Evolutionary conservation across 2,113 vertebrate genomes (phyloP).

Genomic region (Clarias magur): DNA sequence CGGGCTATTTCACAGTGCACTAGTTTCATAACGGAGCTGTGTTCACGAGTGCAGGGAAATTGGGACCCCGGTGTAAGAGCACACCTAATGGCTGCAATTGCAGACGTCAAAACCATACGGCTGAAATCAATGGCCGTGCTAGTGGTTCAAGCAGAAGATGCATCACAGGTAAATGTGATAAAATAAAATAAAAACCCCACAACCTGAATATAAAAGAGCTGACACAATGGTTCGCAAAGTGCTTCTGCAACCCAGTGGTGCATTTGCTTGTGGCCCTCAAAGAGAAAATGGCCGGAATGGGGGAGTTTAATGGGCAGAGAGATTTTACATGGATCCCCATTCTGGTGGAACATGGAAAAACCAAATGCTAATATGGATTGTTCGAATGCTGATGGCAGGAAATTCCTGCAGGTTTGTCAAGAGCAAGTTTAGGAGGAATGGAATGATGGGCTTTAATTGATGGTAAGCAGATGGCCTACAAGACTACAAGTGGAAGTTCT

Average conservation of each 20-base stretch:
- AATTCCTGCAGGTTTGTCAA: not conserved
- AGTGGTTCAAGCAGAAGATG: conserved; percentile 1
- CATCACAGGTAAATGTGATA: not conserved
- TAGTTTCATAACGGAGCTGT: conserved; percentile 6
- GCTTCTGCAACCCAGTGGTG: not conserved
- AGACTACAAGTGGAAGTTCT: not conserved
- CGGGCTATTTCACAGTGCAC: conserved; percentile 11
- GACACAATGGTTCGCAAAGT: not conserved
- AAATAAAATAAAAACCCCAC: not conserved
- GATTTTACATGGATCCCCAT: not conserved
- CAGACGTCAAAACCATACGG: not conserved
- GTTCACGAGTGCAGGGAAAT: not conserved
- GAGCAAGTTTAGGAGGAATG: not conserved
- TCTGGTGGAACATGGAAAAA: not conserved
- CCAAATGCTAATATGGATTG: not conserved
- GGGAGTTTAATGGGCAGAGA: not conserved
- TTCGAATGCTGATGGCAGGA: too few relatives aligned
- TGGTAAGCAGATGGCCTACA: not conserved
- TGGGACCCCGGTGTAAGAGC: not conserved
- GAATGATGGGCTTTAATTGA: not conserved
- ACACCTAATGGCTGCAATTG: not conserved
- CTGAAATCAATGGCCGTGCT: not conserved
- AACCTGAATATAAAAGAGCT: conserved; percentile 2
- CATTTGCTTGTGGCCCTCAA: not conserved
- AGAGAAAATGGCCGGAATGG: not conserved